Base-by-base conservation (phyloP, 2,113 vertebrate species). In the Brevimyrus niger region DNA sequence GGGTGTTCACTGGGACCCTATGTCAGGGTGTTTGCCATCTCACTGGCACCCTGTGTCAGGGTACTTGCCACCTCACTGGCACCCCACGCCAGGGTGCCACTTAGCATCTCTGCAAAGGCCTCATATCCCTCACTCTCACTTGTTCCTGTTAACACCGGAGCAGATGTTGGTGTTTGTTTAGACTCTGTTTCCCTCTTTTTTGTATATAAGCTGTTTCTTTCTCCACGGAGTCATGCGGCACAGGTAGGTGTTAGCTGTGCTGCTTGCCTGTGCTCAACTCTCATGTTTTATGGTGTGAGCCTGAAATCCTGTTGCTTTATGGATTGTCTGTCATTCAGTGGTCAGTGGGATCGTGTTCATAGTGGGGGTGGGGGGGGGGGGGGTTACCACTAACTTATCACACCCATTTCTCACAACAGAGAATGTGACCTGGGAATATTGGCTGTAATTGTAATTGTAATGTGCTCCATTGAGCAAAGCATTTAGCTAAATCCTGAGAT, bases 151-250 rank as follows among this genome's bases (percentile, higher is more conserved):
- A 42, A 42, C 88, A 85, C 87, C 82, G 82, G 55, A 90, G 91
- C 85, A 80, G 91, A 87, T 91, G 92, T 88, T 95, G 53, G 92
- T 92, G 87, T 93, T 88, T 94, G 93, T 93, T 87, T 55, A 91
- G 93, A 35, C 82, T 90, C 91, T 94, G 91, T 82, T 93, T 5
- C 42, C 87, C 91, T 94, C 89, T 90, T 92, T 92, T 91, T 93
- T 92, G 89, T 90, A 82, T 94, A 94, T 95, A 96, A 97, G 95
- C 94, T 92, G 95, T 95, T 94, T 95, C 95, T 92, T 91, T 95
- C 93, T 48, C 92, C 90, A 85, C 90, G 92, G 96, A 96, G 94
- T 95, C 94, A 88, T 91, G 90, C 92, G 94, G 94, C 90, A 91
- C 87, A 95, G 96, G 96, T 96, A 96, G 94, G 95, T 96, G 89